Evolutionary conservation across 1,140 invertebrate genomes (phyloP).

Genomic region (Macrotrachela quadricornifera): DNA sequence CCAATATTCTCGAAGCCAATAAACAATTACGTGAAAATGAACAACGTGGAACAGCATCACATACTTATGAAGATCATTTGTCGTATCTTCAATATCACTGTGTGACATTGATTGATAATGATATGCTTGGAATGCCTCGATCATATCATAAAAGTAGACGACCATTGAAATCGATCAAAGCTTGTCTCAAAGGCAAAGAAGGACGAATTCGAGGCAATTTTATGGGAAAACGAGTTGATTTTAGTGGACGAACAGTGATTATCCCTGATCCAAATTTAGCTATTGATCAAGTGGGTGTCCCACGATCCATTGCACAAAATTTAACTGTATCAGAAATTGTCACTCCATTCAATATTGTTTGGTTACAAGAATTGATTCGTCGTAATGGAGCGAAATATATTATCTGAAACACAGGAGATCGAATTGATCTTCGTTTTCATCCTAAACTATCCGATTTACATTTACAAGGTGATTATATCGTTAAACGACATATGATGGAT

Average conservation of each 20-base stretch:
- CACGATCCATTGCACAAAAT: constrained; percentile 91
- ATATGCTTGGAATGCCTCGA: constrained; percentile 83
- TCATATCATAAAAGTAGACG: constrained; percentile 97
- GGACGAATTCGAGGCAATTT: constrained; percentile 91
- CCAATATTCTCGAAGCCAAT: constrained; percentile 95
- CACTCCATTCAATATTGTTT: constrained; percentile 94
- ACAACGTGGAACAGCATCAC: constrained; percentile 75
- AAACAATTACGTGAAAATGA: constrained; percentile 85
- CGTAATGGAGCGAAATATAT: constrained; percentile 97
- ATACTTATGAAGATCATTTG: constrained; percentile 85
- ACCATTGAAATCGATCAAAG: constrained; percentile 87
- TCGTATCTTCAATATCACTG: constrained; percentile 97
- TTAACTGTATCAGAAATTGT: constrained; percentile 97
- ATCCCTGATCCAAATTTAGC: constrained; percentile 93
- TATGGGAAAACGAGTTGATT: constrained; percentile 99
- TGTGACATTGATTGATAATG: constrained; percentile 88
- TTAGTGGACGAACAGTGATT: constrained; percentile 96
- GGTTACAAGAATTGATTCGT: constrained; percentile 82
- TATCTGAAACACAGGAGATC: constrained; percentile 87
- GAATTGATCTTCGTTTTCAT: constrained; percentile 91
- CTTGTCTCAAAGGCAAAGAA: constrained; percentile 59
- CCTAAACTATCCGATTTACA: constrained; percentile 94
- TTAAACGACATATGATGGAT: constrained; percentile 88
- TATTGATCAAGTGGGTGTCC: constrained; percentile 96
- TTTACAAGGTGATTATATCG: constrained; percentile 86